Conservation (phyloP, 1,140 invertebrate genomes). For the Dreissena polymorpha region DNA sequence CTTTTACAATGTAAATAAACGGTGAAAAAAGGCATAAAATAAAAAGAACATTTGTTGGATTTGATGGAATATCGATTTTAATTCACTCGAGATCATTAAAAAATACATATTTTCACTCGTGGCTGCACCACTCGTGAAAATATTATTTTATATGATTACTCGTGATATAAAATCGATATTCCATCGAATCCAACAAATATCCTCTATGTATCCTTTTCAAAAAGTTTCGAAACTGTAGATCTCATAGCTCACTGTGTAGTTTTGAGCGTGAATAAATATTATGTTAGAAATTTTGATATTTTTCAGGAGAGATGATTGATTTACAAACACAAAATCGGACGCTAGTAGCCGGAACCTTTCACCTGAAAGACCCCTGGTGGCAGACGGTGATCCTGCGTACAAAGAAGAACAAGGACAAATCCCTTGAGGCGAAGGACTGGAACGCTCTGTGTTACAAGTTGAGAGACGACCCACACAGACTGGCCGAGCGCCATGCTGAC, state of each 20-base stretch:
- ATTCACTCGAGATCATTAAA: no score
- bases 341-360: constrained; percentile 57
- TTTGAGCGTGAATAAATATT: neutral
- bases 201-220: neutral
- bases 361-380: constrained; percentile 68
- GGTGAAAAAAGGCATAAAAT: no score
- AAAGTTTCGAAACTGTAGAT: neutral
- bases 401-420: constrained; percentile 22
- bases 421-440: constrained; percentile 47
- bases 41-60: no score
- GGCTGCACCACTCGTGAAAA: no score
- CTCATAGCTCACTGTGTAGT: neutral
- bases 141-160: no score
- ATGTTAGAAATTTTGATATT: neutral
- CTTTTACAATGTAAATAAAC: no score
- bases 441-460: constrained; percentile 53
- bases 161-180: no score
- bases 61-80: no score
- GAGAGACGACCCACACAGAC: constrained; percentile 49
- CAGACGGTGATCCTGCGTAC: constrained; percentile 58
- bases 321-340: constrained; percentile 18
- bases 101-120: no score
- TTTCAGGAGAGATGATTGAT: constrained; percentile 52
- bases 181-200: no score
- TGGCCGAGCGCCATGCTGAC: constrained; percentile 33